Base-by-base conservation (phyloP, 2,888 invertebrate species). In the Philereme transversata region DNA sequence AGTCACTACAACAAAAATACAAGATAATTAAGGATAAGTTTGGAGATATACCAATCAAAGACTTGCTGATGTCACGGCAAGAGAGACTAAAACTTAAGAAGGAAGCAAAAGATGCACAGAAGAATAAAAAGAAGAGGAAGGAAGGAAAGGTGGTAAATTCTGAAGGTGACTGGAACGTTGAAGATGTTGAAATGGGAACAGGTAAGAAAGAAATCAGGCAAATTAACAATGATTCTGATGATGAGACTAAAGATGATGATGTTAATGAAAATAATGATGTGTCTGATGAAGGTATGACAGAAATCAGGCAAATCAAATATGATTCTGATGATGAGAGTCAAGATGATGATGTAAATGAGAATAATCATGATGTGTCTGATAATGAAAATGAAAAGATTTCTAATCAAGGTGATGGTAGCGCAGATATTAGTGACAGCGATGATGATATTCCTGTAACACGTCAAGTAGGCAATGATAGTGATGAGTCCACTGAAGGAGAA, bases 11-110 rank as follows among this genome's bases (percentile, higher is more conserved):
- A 62, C 85, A 86, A 2, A 91, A 91, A 68, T 89, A 91, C 68
- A 85, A 83, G 59, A 73, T 75, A 6, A 80, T 92, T 0, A 82
- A 85, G 68, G 78, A 72, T 3, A 86, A 79, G 64, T 92, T 88
- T 66, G 77, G 80, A 3, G 82, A 87, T 72, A 79, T 90, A 10
- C 81, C 89, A 3, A 90, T 91, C 22, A 76, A 89, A 67, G 91
- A 92, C 52, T 73, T 92, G 6, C 79, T 91, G 3, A 89, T 92
- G 90, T 90, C 92, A 1, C 73, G 92, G 57, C 70, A 84, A 67
- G 92, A 92, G 75, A 83, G 90, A 62, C 68, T 72, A 61, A 88
- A 90, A 58, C 63, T 87, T 3, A 90, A 90, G 60, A 88, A 90
- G 57, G 90, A 92, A 72, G 86, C 80, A 10, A 83, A 73, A 69